Base-by-base conservation (phyloP, 1,140 invertebrate genomes). In the Leptinotarsa undecemlineata region DNA sequence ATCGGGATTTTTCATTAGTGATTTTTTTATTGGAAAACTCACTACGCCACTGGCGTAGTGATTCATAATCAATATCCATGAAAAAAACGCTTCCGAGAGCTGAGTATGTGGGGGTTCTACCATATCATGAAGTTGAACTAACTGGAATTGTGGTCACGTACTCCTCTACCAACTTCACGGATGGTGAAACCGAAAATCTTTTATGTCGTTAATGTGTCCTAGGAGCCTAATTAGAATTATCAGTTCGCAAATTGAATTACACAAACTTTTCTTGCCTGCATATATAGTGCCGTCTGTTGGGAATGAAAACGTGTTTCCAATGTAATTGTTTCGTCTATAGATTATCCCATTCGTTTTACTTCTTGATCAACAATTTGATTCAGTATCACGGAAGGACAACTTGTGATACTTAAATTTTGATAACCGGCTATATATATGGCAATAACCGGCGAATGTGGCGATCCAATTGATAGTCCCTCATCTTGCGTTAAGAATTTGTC, bases 101-200 rank as follows among this genome's bases (percentile, higher is more conserved):
- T 20, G n/a, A 20, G 14, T 61, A 61, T 61, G 15, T 61, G n/a
- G 3, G 63, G 63, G 11, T 13, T 23, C 14, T 21, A 15, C 17
- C 63, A 3, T 3, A 0, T 15, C 17, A 64, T 23, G 20, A 33
- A 64, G 51, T 57, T 57, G 51, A 57, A 57, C 51, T 57, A 57
- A 57, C 21, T 67, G 64, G n/a, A 23, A 67, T 67, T 67, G 64
- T 67, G 64, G 64, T 67, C 64, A 67, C 64, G 64, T 67, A 67
- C 19, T 67, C 17, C 19, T 67, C 26, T 15, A 42, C 14, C 64
- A 67, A 67, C 64, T 67, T 67, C 26, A 67, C 42, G 64, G 26
- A 67, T 67, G 64, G 21, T 23, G 42, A 23, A 23, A 23, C 21
- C n/a, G 64, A 33, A 67, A 67, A 67, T 42, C 64, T 67, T 67